Conservation (phyloP, 2,797 vertebrate species). For the Botia almorhae region DNA sequence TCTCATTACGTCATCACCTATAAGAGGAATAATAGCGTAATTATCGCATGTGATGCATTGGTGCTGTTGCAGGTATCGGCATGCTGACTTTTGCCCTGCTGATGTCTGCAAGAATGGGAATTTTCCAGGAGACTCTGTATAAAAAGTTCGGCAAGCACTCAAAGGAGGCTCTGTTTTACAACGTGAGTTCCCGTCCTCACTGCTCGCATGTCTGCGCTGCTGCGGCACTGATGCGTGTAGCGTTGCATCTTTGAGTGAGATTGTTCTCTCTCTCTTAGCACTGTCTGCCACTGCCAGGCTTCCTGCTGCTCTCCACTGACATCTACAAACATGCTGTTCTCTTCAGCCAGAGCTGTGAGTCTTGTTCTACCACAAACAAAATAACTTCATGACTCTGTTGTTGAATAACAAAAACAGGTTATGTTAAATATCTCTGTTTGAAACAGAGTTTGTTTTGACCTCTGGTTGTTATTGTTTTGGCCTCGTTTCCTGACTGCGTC, state of each 20-base stretch:
- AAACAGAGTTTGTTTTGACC: too few relatives aligned
- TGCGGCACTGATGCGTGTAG: not conserved
- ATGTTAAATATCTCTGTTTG: too few relatives aligned
- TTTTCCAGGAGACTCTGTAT: constrained; percentile 95
- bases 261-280: constrained; percentile 78
- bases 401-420: not conserved
- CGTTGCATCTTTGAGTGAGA: not conserved
- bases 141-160: constrained; percentile 91
- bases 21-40: not conserved
- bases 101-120: constrained; percentile 97
- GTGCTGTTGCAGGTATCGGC: constrained; percentile 79
- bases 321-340: constrained; percentile 88
- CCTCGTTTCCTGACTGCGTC: too few relatives aligned
- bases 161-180: constrained; percentile 95
- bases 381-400: too few relatives aligned
- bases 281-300: constrained; percentile 91
- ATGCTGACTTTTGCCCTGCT: constrained; percentile 95
- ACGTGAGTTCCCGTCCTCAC: constrained; percentile 76
- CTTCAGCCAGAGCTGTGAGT: constrained; percentile 92
- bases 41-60: too few relatives aligned
- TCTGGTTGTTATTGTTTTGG: not conserved
- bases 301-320: constrained; percentile 89
- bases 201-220: not conserved
- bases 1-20: constrained; percentile 41
- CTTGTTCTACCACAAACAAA: too few relatives aligned